Percentiles rank a stretch among this genome's conserved stretches.
These are phyloP conservation scores for Prionailurus viverrinus DNA, from an alignment of 2,113 vertebrate species.

Conservation along the genomic window DNA sequence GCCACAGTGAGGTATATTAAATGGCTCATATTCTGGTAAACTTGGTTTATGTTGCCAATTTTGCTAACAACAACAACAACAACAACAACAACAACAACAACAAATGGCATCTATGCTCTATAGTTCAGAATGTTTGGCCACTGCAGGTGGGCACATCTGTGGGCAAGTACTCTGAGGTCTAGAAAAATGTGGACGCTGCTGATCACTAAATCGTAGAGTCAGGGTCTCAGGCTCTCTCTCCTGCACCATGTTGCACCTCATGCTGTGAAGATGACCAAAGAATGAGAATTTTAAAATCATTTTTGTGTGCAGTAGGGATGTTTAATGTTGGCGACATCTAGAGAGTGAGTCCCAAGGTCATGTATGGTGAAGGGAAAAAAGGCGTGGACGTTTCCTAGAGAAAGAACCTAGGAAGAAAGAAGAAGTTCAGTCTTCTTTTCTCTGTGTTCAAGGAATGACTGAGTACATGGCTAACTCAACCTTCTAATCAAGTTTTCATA, in stretches of 20 bases:
- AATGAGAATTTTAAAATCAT: background rate
- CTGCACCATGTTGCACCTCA: fast-evolving
- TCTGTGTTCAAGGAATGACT: background rate
- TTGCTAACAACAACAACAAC: background rate
- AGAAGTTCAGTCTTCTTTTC: background rate
- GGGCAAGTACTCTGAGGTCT: background rate
- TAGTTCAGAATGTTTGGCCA: background rate
- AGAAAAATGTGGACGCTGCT: background rate
- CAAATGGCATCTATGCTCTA: background rate
- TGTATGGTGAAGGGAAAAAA: background rate
- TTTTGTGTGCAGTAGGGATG: background rate
- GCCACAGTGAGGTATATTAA: background rate
- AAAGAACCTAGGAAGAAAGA: background rate
- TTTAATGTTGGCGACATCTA: background rate
- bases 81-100: no score
- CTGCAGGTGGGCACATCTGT: background rate
- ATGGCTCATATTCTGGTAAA: background rate
- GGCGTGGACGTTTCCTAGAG: background rate
- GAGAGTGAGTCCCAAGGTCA: background rate
- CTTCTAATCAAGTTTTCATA: background rate
- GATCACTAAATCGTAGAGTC: background rate
- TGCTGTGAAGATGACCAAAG: background rate
- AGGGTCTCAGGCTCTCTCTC: background rate
- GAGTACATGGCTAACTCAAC: background rate
- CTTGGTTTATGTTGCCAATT: background rate